A percentile compares a stretch with the other conserved stretches of the same genome.
phyloP scores from a whole-genome alignment of 53 echinoderm and acorn worm genomes.

The Astropecten irregularis region DNA sequence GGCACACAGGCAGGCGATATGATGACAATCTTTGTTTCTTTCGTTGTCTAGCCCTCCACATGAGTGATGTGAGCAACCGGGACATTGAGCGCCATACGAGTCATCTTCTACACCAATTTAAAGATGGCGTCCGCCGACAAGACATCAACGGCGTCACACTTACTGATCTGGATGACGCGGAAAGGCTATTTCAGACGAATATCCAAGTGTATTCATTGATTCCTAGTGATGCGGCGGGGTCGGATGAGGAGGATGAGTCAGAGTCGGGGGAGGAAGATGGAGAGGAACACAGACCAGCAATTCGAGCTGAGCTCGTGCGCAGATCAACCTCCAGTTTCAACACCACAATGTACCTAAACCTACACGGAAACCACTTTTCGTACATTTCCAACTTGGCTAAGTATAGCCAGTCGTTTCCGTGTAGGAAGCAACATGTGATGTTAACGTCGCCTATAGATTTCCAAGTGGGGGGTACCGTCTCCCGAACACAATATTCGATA shows the following conservation, averaged over 20 bases:
- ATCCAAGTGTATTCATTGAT: conserved; percentile 45
- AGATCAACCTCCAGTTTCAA: neutral
- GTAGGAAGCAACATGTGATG: conserved; percentile 52
- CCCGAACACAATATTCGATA: conserved; percentile 46
- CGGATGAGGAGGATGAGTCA: neutral
- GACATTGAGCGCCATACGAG: neutral
- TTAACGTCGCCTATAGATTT: conserved; percentile 30
- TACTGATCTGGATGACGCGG: conserved; percentile 25
- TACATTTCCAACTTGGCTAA: conserved; percentile 43
- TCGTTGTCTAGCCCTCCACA: neutral
- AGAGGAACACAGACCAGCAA: neutral
- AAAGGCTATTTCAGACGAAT: conserved; percentile 30
- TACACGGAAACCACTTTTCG: conserved; percentile 58
- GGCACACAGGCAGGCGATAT: conserved; percentile 1
- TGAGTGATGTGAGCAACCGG: neutral
- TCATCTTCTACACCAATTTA: neutral
- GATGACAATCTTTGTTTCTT: conserved; percentile 44
- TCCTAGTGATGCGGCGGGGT: neutral
- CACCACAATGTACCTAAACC: conserved; percentile 47
- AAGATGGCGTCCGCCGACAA: neutral
- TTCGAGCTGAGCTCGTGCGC: conserved; percentile 22
- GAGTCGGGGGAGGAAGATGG: neutral
- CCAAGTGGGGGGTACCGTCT: conserved; percentile 21
- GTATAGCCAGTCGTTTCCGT: conserved; percentile 49
- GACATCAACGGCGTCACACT: conserved; percentile 8